These are phyloP conservation scores for Arge pagana DNA, from an alignment of 2,888 invertebrate genomes.

Conservation along the genomic window DNA sequence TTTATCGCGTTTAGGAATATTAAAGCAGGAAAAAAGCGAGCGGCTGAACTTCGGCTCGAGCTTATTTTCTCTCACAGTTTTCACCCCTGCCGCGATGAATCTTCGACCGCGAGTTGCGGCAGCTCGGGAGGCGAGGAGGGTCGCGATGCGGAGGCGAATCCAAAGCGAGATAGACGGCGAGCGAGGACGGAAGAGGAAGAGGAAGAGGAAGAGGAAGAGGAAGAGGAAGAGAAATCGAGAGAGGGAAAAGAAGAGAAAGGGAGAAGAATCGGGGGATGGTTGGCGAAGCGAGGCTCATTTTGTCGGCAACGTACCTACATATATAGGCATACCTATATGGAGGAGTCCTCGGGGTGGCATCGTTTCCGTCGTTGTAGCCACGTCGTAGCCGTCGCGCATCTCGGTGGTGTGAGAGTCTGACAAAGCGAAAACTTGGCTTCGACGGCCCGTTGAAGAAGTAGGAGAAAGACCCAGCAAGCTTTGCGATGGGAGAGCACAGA, in stretches of 20 bases:
- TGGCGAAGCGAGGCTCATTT: constrained; percentile 56
- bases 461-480: too few relatives aligned
- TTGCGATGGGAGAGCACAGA: too few relatives aligned
- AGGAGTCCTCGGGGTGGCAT: not conserved
- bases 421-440: too few relatives aligned
- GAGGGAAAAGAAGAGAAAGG: constrained; percentile 5
- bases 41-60: too few relatives aligned
- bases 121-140: constrained; percentile 1
- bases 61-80: too few relatives aligned
- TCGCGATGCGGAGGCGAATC: not conserved
- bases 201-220: constrained; percentile 9
- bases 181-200: constrained; percentile 23
- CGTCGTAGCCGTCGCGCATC: too few relatives aligned
- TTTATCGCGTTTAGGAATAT: too few relatives aligned
- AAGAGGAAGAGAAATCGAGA: constrained; percentile 24
- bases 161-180: constrained; percentile 19
- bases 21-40: too few relatives aligned
- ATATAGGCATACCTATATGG: not conserved
- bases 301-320: constrained; percentile 48
- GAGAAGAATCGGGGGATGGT: constrained; percentile 4
- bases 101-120: constrained; percentile 23
- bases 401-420: too few relatives aligned
- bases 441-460: too few relatives aligned
- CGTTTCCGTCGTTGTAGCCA: too few relatives aligned
- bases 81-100: too few relatives aligned